Conservation (phyloP, 2,888 invertebrate genomes). For the Cataglyphis rosenhaueri region DNA sequence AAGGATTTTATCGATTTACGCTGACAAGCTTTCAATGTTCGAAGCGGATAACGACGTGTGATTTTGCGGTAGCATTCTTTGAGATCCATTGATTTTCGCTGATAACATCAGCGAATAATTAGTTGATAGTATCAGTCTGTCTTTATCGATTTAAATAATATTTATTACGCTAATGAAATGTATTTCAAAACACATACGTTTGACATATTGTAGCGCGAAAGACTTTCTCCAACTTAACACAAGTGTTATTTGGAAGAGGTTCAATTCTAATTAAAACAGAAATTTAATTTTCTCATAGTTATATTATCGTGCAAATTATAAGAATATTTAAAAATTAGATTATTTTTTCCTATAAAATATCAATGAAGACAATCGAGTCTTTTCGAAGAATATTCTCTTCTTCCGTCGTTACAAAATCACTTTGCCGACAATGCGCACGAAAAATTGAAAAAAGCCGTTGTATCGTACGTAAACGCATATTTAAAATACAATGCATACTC, state of each 20-base stretch:
- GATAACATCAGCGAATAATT: conserved; percentile 23
- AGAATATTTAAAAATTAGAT: neutral
- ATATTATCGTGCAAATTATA: neutral
- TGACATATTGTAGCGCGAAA: neutral
- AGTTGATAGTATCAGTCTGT: conserved; percentile 6
- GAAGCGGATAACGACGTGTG: conserved; percentile 26
- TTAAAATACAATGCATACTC: neutral
- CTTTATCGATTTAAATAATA: neutral
- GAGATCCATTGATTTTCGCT: conserved; percentile 5
- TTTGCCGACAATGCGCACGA: neutral
- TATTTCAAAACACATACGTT: neutral
- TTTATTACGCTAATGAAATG: neutral
- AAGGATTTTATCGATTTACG: conserved; percentile 26
- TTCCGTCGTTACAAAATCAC: conserved; percentile 1
- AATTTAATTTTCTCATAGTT: neutral
- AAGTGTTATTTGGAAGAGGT: neutral
- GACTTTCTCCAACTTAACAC: neutral
- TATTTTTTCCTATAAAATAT: conserved; percentile 28
- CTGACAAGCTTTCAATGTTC: conserved; percentile 27
- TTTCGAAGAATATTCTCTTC: conserved; percentile 11
- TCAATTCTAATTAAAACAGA: neutral
- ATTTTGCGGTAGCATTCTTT: conserved; percentile 18
- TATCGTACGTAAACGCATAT: neutral
- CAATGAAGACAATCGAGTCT: conserved; percentile 39
- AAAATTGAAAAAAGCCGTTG: neutral